Conservation (phyloP, 1,140 invertebrate genomes). For the Drosophila ogumai region DNA sequence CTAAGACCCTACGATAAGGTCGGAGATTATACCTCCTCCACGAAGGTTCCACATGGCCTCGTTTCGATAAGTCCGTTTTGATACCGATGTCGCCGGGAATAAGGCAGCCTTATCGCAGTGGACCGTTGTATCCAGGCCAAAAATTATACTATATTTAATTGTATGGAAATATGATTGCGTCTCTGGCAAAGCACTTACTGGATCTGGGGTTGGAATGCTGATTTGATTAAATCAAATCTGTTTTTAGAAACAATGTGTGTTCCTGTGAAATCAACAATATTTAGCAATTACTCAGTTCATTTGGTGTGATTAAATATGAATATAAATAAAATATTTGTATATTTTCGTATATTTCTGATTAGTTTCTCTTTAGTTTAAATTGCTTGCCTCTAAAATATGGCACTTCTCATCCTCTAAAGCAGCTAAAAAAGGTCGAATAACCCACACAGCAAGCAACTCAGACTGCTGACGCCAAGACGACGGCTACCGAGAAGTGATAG, state of each 20-base stretch:
- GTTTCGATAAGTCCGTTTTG: constrained; percentile 31
- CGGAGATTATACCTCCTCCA: constrained; percentile 50
- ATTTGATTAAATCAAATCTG: neutral
- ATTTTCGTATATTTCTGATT: neutral
- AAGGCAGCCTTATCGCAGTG: constrained; percentile 54
- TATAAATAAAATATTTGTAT: neutral
- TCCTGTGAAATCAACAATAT: neutral
- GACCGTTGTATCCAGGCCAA: constrained; percentile 12
- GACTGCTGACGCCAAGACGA: constrained; percentile 59
- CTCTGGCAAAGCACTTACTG: constrained; percentile 12
- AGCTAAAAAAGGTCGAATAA: constrained; percentile 9
- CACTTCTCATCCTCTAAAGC: neutral
- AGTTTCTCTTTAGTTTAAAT: neutral
- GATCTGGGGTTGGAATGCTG: constrained; percentile 7
- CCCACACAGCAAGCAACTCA: constrained; percentile 68
- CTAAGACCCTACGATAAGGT: constrained; percentile 49
- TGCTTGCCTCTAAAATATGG: neutral
- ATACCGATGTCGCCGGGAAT: constrained; percentile 53
- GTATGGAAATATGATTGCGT: neutral
- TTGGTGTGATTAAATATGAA: neutral
- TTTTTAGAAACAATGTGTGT: neutral
- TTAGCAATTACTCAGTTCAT: neutral
- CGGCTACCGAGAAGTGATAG: constrained; percentile 51
- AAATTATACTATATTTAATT: constrained; percentile 18
- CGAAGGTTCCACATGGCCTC: constrained; percentile 39